Base-by-base conservation (phyloP, 2,113 vertebrate species). In the Archilochus colubris region DNA sequence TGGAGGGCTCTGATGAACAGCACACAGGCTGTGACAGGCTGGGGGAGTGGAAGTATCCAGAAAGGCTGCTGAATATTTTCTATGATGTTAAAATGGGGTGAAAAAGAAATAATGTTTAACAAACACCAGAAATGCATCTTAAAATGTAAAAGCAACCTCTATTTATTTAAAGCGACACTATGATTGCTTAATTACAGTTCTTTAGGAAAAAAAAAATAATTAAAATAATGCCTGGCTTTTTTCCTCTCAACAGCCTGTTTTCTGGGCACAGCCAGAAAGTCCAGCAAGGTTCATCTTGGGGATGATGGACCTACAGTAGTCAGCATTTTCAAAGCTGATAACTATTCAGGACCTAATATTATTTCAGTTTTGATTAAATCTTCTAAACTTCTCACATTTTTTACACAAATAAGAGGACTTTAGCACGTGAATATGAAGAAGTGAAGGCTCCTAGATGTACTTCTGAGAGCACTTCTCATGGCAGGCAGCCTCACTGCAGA, bases 81-180 rank as follows among this genome's bases (percentile, higher is more conserved):
- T 40, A 4, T n/a, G 50, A n/a, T 5, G 64, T 57, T 84, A 51
- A 78, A 89, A 95, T 48, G 84, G 75, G 87, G 70, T 91, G 78
- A 85, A 94, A 59, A 91, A 91, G 84, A 79, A 95, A 84, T 81
- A 57, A 86, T 91, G 88, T 77, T 86, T 92, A 92, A 91, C 78
- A 89, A 96, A 92, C 70, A 89, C 27, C 81, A 94, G 89, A 91
- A 89, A 43, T 44, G 44, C 67, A 85, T 5, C 81, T 18, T 85
- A 69, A 79, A 94, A 94, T 80, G 62, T 38, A 92, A 73, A 76
- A 72, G 62, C n/a, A 79, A 94, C 77, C 69, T 75, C 62, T 73
- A 82, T 85, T 54, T 89, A 76, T 91, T 91, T 82, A 79, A 82
- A 92, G 54, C 33, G 46, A 15, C 82, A 69, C 50, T 91, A 53